Evolutionary conservation across 2,113 vertebrate genomes (phyloP).

Genomic region (Eulemur macaco): DNA sequence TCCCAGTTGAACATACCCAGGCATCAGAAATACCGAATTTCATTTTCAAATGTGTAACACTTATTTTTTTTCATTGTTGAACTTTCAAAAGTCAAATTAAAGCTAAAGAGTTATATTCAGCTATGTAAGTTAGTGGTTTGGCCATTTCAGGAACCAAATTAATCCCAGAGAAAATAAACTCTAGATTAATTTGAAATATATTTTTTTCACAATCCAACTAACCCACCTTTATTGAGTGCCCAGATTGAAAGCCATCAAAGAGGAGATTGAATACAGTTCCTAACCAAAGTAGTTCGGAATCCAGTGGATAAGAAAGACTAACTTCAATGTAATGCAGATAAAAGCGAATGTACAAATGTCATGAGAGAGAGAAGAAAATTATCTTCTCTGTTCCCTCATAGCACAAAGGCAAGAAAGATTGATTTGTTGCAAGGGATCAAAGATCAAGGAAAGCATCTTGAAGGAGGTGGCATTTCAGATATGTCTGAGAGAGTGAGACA

Average conservation of each 20-base stretch:
- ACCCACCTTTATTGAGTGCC: not conserved
- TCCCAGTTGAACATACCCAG: not conserved
- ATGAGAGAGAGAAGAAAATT: not conserved
- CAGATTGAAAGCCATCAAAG: not conserved
- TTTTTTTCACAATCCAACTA: not conserved
- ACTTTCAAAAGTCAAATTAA: not conserved
- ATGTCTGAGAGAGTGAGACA: not conserved
- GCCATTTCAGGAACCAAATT: not conserved
- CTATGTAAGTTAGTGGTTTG: not conserved
- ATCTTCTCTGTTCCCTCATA: not conserved
- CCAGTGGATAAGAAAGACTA: not conserved
- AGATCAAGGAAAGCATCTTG: not conserved
- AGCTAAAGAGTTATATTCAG: not conserved
- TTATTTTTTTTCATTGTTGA: not conserved
- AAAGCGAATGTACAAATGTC: slow-evolving; percentile 24
- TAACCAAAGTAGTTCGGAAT: not conserved
- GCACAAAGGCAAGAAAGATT: not conserved
- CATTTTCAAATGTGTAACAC: not conserved
- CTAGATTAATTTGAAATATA: not conserved
- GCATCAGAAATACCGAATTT: not conserved
- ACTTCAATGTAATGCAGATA: not conserved
- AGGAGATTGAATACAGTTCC: not conserved
- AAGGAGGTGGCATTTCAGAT: not conserved
- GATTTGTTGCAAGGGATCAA: not conserved
- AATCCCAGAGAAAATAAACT: not conserved